phyloP scores from a whole-genome alignment of 2,888 invertebrate species.

The Diadegma fenestrale region DNA sequence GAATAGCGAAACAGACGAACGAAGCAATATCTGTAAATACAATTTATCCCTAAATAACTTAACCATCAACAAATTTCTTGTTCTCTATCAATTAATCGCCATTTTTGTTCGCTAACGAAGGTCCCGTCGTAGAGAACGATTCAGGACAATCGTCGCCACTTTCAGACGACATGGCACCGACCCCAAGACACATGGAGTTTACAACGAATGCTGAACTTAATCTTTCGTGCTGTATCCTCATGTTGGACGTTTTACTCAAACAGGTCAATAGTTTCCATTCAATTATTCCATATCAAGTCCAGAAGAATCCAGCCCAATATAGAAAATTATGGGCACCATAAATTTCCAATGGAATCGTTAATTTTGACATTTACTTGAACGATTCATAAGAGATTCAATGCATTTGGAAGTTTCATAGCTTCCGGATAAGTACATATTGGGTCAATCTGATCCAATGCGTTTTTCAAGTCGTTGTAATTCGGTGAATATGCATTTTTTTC shows the following conservation, averaged over 20 bases:
- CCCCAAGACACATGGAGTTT: conserved; percentile 88
- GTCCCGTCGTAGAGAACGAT: conserved; percentile 89
- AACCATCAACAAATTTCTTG: background rate
- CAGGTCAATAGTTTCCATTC: conserved; percentile 88
- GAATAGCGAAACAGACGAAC: conserved; percentile 74
- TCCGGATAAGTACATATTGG: too few species aligned
- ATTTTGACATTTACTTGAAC: too few species aligned
- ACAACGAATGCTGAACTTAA: conserved; percentile 91
- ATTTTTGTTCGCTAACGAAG: conserved; percentile 80
- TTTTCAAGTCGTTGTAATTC: too few species aligned
- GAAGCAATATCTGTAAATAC: conserved; percentile 87
- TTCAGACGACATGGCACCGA: conserved; percentile 89
- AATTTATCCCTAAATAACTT: background rate
- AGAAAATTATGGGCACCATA: too few species aligned
- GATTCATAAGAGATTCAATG: too few species aligned
- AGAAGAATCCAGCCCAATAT: background rate
- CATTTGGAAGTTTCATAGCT: too few species aligned
- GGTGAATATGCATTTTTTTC: too few species aligned
- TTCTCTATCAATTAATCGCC: background rate
- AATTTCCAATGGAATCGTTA: too few species aligned
- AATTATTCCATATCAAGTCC: background rate
- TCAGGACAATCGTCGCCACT: conserved; percentile 89
- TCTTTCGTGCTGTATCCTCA: conserved; percentile 97
- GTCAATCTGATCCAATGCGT: too few species aligned
- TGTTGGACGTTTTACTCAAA: conserved; percentile 97